A percentile compares a stretch with the other conserved stretches of the same genome.
Conservation (phyloP, 2,113 vertebrate species). For the Tetrao urogallus region DNA sequence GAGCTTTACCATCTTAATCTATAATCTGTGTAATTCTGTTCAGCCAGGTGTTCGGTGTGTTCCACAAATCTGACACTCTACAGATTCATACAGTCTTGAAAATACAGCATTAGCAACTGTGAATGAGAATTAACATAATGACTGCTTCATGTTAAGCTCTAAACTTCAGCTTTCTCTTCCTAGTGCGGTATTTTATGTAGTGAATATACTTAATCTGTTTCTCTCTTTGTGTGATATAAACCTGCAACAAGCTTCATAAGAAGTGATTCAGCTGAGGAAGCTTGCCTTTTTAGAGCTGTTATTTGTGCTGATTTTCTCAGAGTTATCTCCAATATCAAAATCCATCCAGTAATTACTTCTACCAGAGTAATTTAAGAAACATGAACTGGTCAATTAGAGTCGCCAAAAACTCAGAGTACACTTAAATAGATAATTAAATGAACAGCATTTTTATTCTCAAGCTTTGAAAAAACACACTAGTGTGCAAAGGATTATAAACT, state of each 20-base stretch:
- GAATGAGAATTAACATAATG: neutral
- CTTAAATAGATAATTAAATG: neutral
- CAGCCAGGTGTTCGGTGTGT: neutral
- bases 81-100: neutral
- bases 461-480: neutral
- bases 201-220: neutral
- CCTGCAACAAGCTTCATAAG: neutral
- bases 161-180: neutral
- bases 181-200: neutral
- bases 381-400: neutral
- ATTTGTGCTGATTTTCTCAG: slow-evolving; percentile 3
- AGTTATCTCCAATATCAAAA: neutral
- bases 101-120: neutral
- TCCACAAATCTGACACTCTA: neutral
- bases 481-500: neutral
- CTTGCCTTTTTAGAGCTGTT: neutral
- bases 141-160: neutral
- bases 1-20: slow-evolving; percentile 14
- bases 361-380: slow-evolving; percentile 25
- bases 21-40: neutral
- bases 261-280: neutral
- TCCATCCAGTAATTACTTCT: neutral
- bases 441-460: neutral
- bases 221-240: neutral
- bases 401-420: neutral